phyloP scores from a whole-genome alignment of 2,888 invertebrate genomes.

The Corbicula japonica region DNA sequence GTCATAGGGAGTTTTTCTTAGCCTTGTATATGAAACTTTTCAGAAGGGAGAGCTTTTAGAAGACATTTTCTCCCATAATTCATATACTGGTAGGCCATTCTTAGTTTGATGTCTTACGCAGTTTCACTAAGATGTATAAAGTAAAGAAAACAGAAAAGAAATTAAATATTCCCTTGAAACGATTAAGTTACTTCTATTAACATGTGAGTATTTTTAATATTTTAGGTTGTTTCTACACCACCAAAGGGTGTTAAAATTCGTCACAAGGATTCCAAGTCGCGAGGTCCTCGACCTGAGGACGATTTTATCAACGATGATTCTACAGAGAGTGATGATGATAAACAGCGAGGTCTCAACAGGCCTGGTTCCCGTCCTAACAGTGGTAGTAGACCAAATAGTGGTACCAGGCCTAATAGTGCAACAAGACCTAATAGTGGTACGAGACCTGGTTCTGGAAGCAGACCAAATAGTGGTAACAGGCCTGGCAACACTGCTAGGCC shows the following conservation, averaged over 20 bases:
- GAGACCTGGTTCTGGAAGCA: constrained; percentile 60
- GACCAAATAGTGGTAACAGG: constrained; percentile 68
- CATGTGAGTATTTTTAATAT: constrained; percentile 1
- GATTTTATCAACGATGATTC: constrained; percentile 79
- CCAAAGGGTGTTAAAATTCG: too few relatives aligned
- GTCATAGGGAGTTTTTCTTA: too few relatives aligned
- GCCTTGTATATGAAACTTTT: too few relatives aligned
- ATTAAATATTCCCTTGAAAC: too few relatives aligned
- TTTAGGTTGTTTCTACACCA: constrained; percentile 36
- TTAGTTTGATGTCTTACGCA: too few relatives aligned
- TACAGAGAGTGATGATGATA: constrained; percentile 73
- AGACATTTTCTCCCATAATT: too few relatives aligned
- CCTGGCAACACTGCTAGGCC: constrained; percentile 59
- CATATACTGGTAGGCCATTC: too few relatives aligned
- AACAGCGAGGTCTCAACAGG: constrained; percentile 26
- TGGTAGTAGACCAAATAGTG: constrained; percentile 68
- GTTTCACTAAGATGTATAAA: too few relatives aligned
- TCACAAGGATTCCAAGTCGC: constrained; percentile 44
- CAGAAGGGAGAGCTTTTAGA: too few relatives aligned
- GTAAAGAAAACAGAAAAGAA: too few relatives aligned
- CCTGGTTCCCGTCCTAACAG: constrained; percentile 73
- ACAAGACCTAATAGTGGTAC: constrained; percentile 70
- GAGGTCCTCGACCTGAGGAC: constrained; percentile 80
- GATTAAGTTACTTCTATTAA: too few relatives aligned
- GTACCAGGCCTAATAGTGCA: constrained; percentile 57